A percentile compares a stretch with the other conserved stretches of the same genome.
Evolutionary conservation across 2,113 vertebrate genomes (phyloP).

Genomic region (Gulo gulo): DNA sequence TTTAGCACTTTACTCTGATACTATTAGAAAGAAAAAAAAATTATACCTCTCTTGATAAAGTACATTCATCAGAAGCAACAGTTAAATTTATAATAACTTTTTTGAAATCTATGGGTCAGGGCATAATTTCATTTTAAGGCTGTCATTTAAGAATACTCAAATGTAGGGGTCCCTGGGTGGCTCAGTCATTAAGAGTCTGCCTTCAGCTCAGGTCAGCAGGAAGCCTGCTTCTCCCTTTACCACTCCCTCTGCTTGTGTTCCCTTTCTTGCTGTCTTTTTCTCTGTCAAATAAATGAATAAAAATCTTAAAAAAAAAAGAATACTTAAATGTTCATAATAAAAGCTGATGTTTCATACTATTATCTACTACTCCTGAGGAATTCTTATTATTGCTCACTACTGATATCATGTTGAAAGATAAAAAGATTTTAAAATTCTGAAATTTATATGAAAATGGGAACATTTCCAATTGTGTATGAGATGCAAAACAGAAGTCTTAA

Average conservation of each 20-base stretch:
- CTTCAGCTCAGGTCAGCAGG: too few relatives aligned
- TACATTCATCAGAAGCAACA: background rate
- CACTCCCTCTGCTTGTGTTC: too few relatives aligned
- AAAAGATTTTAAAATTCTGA: constrained; percentile 34
- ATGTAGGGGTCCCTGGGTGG: background rate
- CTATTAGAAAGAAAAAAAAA: background rate
- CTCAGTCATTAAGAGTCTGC: too few relatives aligned
- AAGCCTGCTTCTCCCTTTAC: too few relatives aligned
- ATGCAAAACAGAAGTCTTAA: background rate
- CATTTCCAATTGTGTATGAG: background rate
- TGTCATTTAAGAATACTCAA: constrained; percentile 14
- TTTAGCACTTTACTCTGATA: background rate
- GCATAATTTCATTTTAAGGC: constrained; percentile 33
- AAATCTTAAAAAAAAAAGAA: background rate
- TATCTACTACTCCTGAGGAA: background rate
- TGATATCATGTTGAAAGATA: constrained; percentile 20
- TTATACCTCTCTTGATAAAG: background rate
- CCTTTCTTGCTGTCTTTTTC: too few relatives aligned
- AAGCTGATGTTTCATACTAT: background rate
- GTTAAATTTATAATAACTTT: background rate
- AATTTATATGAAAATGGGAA: background rate
- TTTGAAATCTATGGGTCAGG: background rate
- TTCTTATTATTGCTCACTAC: background rate
- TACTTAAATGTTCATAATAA: constrained; percentile 17
- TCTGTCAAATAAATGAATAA: too few relatives aligned